Evolutionary conservation across 1,140 invertebrate species (phyloP).

Genomic region (Eueides isabella): DNA sequence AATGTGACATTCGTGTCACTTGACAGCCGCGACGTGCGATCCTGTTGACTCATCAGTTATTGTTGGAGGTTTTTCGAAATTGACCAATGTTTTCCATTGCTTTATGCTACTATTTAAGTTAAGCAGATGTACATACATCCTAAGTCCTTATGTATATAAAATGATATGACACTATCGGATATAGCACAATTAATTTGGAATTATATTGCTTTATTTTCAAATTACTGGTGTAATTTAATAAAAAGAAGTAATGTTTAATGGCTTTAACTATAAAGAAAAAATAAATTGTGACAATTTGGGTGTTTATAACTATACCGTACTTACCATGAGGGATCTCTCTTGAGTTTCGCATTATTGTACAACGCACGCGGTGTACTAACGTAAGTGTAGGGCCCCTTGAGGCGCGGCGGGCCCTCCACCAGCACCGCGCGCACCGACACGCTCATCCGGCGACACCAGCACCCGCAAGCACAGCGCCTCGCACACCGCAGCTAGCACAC

Average conservation of each 20-base stretch:
- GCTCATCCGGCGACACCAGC: constrained; percentile 56
- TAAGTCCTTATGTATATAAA: too few species aligned
- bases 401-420: constrained; percentile 62
- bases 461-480: constrained; percentile 52
- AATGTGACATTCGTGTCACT: constrained; percentile 5
- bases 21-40: not conserved
- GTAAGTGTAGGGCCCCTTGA: constrained; percentile 74
- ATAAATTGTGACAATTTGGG: too few species aligned
- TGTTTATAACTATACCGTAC: constrained; percentile 9
- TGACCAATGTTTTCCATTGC: not conserved
- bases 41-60: not conserved
- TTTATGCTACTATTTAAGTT: not conserved
- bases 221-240: not conserved
- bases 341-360: constrained; percentile 78
- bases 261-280: too few species aligned
- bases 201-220: not conserved
- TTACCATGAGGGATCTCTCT: constrained; percentile 72
- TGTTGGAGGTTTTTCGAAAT: not conserved
- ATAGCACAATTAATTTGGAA: too few species aligned
- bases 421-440: constrained; percentile 67
- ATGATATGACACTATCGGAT: not conserved
- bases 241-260: too few species aligned
- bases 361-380: constrained; percentile 74
- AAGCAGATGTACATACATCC: not conserved
- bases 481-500: constrained; percentile 49